Percentiles rank a stretch among this genome's conserved stretches.
phyloP scores from a whole-genome alignment of 2,888 invertebrate species.

The Rotaria socialis region DNA sequence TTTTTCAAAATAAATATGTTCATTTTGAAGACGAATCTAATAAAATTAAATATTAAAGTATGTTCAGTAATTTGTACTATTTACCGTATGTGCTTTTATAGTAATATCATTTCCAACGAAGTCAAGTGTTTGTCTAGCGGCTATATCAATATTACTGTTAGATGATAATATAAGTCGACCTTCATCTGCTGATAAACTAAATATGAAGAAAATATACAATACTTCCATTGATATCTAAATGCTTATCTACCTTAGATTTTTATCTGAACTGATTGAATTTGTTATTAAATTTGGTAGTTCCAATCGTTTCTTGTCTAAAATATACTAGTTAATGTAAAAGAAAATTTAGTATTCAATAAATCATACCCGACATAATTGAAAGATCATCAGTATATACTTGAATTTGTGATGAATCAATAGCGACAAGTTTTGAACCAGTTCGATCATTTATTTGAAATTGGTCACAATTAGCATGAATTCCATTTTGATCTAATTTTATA shows the following conservation, averaged over 20 bases:
- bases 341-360: neutral
- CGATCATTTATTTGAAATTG: constrained; percentile 38
- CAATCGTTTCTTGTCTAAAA: neutral
- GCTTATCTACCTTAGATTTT: neutral
- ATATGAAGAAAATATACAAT: neutral
- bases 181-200: constrained; percentile 17
- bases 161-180: constrained; percentile 20
- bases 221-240: neutral
- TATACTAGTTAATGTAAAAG: neutral
- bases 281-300: constrained; percentile 22
- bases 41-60: neutral
- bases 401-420: constrained; percentile 28
- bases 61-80: neutral
- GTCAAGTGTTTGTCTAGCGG: neutral
- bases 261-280: constrained; percentile 28
- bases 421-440: constrained; percentile 1
- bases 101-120: constrained; percentile 14
- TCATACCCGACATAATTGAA: neutral
- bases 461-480: constrained; percentile 30
- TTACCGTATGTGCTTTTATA: constrained; percentile 7
- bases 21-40: constrained; percentile 36
- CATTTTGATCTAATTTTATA: neutral
- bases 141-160: constrained; percentile 25
- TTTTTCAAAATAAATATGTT: constrained; percentile 37
- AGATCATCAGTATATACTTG: constrained; percentile 20